phyloP scores from a whole-genome alignment of 2,888 invertebrate genomes.

The Erebia aethiops region DNA sequence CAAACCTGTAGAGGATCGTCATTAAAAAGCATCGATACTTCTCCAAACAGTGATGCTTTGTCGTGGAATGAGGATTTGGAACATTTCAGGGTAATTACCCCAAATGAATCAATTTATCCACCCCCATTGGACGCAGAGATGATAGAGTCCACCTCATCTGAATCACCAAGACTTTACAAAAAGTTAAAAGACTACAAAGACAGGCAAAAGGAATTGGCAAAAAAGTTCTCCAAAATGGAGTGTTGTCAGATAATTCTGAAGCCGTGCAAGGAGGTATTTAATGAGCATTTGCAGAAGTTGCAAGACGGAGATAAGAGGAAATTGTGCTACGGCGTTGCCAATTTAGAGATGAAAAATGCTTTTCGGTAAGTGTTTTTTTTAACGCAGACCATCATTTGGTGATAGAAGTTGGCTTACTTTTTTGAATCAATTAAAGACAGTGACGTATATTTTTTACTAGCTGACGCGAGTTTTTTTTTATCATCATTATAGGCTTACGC shows the following conservation, averaged over 20 bases:
- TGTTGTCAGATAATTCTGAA: conserved; percentile 61
- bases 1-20: not conserved
- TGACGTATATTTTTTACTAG: too few species aligned
- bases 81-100: not conserved
- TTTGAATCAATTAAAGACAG: too few species aligned
- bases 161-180: conserved; percentile 32
- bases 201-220: conserved; percentile 63
- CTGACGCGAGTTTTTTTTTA: too few species aligned
- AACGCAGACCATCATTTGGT: not conserved
- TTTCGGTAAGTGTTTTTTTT: conserved; percentile 54
- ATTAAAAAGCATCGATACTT: not conserved
- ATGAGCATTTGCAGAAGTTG: conserved; percentile 57
- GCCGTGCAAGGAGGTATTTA: conserved; percentile 58
- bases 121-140: not conserved
- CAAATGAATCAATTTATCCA: not conserved
- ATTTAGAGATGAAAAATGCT: conserved; percentile 58
- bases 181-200: conserved; percentile 65
- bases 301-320: conserved; percentile 52
- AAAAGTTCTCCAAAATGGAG: conserved; percentile 59
- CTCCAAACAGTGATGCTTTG: not conserved
- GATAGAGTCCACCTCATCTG: not conserved
- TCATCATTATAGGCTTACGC: too few species aligned
- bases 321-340: conserved; percentile 59
- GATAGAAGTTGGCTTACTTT: not conserved
- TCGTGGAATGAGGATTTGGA: conserved; percentile 7